These are phyloP conservation scores for Drosophila nebulosa DNA, from an alignment of 1,140 invertebrate genomes.

Conservation along the genomic window DNA sequence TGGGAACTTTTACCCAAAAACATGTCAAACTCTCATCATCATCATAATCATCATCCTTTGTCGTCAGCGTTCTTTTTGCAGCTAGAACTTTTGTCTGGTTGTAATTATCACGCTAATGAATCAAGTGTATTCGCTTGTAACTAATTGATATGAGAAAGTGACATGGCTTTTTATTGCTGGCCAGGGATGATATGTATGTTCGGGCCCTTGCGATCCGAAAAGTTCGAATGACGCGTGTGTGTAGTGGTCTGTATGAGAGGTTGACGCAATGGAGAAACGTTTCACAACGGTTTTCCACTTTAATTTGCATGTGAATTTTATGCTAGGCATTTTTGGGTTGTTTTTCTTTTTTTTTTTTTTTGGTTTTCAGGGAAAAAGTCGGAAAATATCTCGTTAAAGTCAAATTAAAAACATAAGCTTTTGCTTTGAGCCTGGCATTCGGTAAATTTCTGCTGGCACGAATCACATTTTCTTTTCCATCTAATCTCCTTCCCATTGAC, in stretches of 20 bases:
- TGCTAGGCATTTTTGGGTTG: neutral
- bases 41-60: constrained; percentile 14
- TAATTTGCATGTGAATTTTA: constrained; percentile 58
- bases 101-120: constrained; percentile 77
- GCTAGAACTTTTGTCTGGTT: constrained; percentile 31
- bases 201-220: constrained; percentile 3
- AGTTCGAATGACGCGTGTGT: constrained; percentile 16
- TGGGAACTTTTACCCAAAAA: constrained; percentile 51
- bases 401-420: no score
- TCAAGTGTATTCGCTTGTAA: constrained; percentile 74
- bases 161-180: constrained; percentile 41
- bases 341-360: no score
- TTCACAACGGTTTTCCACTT: neutral
- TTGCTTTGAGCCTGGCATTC: no score
- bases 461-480: no score
- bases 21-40: constrained; percentile 51
- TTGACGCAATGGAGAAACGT: neutral
- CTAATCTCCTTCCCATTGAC: no score
- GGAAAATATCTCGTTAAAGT: neutral
- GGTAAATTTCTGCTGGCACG: no score
- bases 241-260: constrained; percentile 5
- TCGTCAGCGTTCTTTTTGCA: constrained; percentile 19
- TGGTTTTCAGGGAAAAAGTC: neutral
- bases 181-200: constrained; percentile 20
- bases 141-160: constrained; percentile 76